These are phyloP conservation scores for Urocolius indicus DNA, from an alignment of 2,113 vertebrate genomes.

Conservation along the genomic window DNA sequence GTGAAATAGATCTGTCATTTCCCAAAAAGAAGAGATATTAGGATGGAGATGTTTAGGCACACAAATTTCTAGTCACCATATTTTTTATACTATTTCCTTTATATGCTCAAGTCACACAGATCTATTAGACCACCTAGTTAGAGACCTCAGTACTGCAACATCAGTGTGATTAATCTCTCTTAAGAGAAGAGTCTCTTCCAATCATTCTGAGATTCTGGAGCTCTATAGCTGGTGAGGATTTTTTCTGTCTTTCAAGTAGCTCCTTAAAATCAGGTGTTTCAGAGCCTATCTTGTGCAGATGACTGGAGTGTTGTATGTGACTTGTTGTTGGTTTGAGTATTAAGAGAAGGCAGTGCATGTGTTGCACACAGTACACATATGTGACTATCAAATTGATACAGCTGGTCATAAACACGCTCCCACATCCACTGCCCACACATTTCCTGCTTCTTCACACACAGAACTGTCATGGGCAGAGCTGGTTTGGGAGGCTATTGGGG, in stretches of 20 bases:
- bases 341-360: background rate
- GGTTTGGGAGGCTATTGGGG: background rate
- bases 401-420: background rate
- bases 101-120: background rate
- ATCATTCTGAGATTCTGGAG: background rate
- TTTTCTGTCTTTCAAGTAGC: background rate
- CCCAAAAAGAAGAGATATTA: background rate
- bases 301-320: background rate
- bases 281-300: background rate
- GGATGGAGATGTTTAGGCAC: background rate
- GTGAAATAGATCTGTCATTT: background rate
- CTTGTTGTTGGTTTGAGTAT: background rate
- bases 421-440: background rate
- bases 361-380: rapidly evolving
- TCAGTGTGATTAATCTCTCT: background rate
- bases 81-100: background rate
- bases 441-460: background rate
- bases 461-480: background rate
- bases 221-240: background rate
- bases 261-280: background rate
- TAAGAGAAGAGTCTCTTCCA: background rate
- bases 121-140: background rate
- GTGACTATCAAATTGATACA: background rate
- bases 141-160: background rate
- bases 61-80: background rate